These are phyloP conservation scores for Venturia canescens DNA, from an alignment of 1,140 invertebrate genomes.

Conservation along the genomic window DNA sequence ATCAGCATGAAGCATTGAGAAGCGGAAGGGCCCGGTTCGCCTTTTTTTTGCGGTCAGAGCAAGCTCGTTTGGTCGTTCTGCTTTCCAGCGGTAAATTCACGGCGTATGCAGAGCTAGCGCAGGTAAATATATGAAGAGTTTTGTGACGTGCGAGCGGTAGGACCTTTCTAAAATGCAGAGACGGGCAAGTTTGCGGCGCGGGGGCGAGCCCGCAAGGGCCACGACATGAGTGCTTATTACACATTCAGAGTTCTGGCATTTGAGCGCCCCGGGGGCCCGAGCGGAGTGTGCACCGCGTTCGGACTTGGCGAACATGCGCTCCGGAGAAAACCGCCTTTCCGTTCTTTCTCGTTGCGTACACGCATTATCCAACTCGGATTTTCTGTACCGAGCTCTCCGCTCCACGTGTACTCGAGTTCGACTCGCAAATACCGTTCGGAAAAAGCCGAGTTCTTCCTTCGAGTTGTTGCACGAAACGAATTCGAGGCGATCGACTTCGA, in stretches of 20 bases:
- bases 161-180: slow-evolving; percentile 62
- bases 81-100: neutral
- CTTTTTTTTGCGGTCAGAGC: neutral
- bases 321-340: neutral
- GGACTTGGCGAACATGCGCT: neutral
- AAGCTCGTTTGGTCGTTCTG: neutral
- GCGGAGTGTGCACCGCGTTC: slow-evolving; percentile 9
- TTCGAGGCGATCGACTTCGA: neutral
- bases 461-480: neutral
- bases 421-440: neutral
- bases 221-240: slow-evolving; percentile 69
- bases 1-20: neutral
- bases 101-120: neutral
- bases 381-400: neutral
- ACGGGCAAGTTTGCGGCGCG: slow-evolving; percentile 54
- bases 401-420: neutral
- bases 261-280: slow-evolving; percentile 36
- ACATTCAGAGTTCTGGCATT: slow-evolving; percentile 62
- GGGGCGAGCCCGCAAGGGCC: slow-evolving; percentile 59
- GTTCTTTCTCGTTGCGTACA: slow-evolving; percentile 14
- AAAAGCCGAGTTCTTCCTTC: too few relatives aligned
- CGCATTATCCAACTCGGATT: neutral
- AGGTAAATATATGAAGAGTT: slow-evolving; percentile 34
- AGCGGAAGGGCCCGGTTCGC: neutral
- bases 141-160: slow-evolving; percentile 51